Conservation (phyloP, 2,888 invertebrate species). For the Clostera curtula region DNA sequence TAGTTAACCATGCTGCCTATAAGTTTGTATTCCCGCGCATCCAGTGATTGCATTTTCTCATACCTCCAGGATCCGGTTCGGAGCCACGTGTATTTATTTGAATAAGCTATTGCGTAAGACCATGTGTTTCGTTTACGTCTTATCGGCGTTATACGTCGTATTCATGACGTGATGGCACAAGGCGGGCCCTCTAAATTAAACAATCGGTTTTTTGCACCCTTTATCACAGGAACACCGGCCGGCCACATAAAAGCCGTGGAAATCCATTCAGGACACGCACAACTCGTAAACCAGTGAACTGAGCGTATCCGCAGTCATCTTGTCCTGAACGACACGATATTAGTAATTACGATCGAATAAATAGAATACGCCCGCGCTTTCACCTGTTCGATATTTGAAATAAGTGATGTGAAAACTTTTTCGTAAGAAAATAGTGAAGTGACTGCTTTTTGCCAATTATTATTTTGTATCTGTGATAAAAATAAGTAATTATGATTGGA, state of each 20-base stretch:
- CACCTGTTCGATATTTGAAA: conserved; percentile 27
- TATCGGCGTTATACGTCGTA: conserved; percentile 51
- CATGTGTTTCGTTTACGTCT: conserved; percentile 56
- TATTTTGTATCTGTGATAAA: conserved; percentile 52
- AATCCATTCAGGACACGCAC: conserved; percentile 70
- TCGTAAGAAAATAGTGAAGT: conserved; percentile 7
- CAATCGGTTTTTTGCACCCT: conserved; percentile 71
- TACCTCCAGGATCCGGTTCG: conserved; percentile 57
- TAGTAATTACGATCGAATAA: conserved; percentile 14
- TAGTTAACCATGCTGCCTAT: too few relatives aligned
- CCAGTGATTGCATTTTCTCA: conserved; percentile 45
- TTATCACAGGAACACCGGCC: conserved; percentile 63
- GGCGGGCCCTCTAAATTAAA: conserved; percentile 59
- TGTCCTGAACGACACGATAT: conserved; percentile 37
- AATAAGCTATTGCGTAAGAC: conserved; percentile 57
- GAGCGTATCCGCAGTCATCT: conserved; percentile 54
- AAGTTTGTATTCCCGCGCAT: too few relatives aligned
- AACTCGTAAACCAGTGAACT: conserved; percentile 61
- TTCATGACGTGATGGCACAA: conserved; percentile 56
- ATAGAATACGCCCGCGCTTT: conserved; percentile 20
- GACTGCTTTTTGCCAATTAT: conserved; percentile 29
- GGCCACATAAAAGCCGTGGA: conserved; percentile 66
- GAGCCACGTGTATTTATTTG: conserved; percentile 67
- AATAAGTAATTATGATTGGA: conserved; percentile 29
- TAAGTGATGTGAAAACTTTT: conserved; percentile 32